Percentiles rank a stretch among this genome's conserved stretches.
Evolutionary conservation across 2,888 invertebrate genomes (phyloP).

Genomic region (Trissonchulus sp.): DNA sequence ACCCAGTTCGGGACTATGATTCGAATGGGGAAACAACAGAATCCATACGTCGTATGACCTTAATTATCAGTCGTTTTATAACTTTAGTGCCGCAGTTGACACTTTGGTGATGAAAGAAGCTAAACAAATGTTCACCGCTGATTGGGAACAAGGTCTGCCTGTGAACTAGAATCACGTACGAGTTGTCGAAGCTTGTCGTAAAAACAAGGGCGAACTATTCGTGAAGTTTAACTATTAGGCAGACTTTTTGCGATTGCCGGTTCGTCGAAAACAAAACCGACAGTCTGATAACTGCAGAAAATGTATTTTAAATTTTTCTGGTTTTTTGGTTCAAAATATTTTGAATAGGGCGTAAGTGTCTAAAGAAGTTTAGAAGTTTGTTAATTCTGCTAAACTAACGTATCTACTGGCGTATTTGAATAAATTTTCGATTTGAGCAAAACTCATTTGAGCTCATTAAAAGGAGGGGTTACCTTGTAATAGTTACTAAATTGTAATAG

Average conservation of each 20-base stretch:
- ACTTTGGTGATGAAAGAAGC: not conserved
- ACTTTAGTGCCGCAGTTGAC: not conserved
- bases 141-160: not conserved
- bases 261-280: not conserved
- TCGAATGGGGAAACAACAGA: not conserved
- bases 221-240: not conserved
- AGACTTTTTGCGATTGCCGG: slow-evolving; percentile 7
- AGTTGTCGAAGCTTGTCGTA: not conserved
- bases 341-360: no score
- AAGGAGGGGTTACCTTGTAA: no score
- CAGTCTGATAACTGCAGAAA: no score
- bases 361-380: no score
- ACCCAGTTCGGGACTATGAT: not conserved
- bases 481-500: no score
- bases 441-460: no score
- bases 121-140: not conserved
- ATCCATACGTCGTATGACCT: slow-evolving; percentile 3
- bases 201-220: not conserved
- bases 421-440: no score
- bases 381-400: no score
- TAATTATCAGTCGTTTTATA: not conserved
- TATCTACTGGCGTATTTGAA: no score
- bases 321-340: no score
- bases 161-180: slow-evolving; percentile 13
- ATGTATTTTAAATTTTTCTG: no score